Evolutionary conservation across 2,797 vertebrate species (phyloP), one percentile per base, ranked within the genome.

Genomic region (Cheirogaleus major): DNA sequence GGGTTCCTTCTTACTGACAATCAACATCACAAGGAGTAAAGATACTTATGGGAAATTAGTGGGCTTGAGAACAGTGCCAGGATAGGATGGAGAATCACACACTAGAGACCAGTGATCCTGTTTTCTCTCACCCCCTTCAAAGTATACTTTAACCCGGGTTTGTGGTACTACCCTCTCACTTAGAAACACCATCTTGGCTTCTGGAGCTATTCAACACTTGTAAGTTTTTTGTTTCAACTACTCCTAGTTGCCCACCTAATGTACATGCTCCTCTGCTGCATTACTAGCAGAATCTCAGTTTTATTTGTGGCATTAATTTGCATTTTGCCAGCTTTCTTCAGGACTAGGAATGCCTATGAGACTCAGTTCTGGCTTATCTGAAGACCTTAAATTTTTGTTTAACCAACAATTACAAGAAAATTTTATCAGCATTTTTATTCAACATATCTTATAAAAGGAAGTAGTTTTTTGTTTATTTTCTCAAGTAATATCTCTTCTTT

Each of bases 111-210:
- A 38, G 7, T 14, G n/a, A 15, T 35, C 2, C 10, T 1, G 0
- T 2, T 41, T 27, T 20, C 20, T 45, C n/a, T 35, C 14, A 23
- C 7, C 5, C 4, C 0, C 35, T 38, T 59, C 41, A 8, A 3
- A 30, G 63, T 41, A 23, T 27, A 18, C 15, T 57, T 76, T 48
- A 38, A 32, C 72, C 12, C 30, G 61, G 70, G 45, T 73, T 43
- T 50, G 76, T 18, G 27, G 30, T 9, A 32, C 50, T 23, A 57
- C 27, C 38, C 11, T 55, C 76, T 80, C 55, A 50, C 3, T 35
- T 45, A 41, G 65, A 45, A 83, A 61, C 17, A 14, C 32, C 25
- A 32, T n/a, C 30, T 45, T 75, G 69, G 15, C 27, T 80, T 75
- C 43, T 81, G 43, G 43, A 82, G 12, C 50, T 55, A 50, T 75